A percentile compares a stretch with the other conserved stretches of the same genome.
These are phyloP conservation scores for Chloropsis hardwickii DNA, from an alignment of 2,113 vertebrate species.

Conservation along the genomic window DNA sequence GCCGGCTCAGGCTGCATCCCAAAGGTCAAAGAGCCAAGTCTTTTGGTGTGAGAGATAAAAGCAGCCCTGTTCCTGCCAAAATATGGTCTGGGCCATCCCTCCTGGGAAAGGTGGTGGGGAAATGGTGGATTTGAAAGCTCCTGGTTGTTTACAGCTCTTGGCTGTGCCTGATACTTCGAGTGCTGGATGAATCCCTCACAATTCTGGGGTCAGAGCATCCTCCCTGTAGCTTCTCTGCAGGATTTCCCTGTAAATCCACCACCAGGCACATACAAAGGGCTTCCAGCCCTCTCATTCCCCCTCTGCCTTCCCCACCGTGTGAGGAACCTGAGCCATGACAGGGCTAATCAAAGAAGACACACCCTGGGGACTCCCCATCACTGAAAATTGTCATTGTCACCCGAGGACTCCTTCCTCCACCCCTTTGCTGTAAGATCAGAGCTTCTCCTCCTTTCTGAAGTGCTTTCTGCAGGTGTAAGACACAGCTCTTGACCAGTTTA, in stretches of 20 bases:
- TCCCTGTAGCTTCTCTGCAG: not conserved
- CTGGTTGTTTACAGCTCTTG: not conserved
- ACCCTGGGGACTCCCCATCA: not conserved
- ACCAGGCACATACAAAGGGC: not conserved
- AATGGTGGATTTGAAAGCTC: not conserved
- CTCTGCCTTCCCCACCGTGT: accelerated
- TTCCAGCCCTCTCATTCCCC: not conserved
- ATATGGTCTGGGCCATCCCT: not conserved
- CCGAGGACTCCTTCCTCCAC: not conserved
- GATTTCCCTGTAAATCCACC: not conserved
- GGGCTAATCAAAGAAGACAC: not conserved
- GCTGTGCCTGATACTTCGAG: accelerated
- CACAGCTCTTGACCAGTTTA: not conserved
- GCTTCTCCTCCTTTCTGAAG: not conserved
- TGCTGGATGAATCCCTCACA: not conserved
- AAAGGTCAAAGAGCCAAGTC: not conserved
- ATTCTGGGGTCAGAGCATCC: not conserved
- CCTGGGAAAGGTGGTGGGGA: not conserved
- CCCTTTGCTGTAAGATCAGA: not conserved
- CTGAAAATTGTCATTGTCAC: not conserved
- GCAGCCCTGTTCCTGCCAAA: not conserved
- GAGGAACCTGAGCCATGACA: not conserved
- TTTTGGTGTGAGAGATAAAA: not conserved
- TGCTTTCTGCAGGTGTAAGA: not conserved
- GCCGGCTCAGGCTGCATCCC: accelerated